A percentile compares a stretch with the other conserved stretches of the same genome.
Conservation (phyloP, 2,888 invertebrate genomes). For the Pollenia amentaria region DNA sequence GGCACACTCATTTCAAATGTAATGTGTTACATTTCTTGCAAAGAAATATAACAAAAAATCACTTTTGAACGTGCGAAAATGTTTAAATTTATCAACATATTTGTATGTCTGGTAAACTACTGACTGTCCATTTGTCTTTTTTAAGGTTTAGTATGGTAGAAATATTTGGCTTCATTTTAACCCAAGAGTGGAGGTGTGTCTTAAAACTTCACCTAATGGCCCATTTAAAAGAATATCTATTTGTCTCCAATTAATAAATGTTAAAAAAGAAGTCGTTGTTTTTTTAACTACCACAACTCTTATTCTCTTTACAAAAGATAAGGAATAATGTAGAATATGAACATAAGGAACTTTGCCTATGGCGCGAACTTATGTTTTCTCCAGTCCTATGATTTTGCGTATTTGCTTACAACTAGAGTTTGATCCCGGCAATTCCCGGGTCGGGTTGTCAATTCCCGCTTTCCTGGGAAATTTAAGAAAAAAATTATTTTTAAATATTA, state of each 20-base stretch:
- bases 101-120: constrained; percentile 14
- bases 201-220: constrained; percentile 47
- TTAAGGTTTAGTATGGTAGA: background rate
- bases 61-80: constrained; percentile 54
- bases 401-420: no score
- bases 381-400: no score
- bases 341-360: no score
- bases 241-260: constrained; percentile 19
- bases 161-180: background rate
- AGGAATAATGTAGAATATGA: no score
- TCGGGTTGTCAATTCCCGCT: no score
- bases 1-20: background rate
- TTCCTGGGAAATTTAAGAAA: no score
- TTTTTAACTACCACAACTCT: constrained; percentile 9
- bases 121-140: background rate
- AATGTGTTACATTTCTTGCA: background rate
- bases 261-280: constrained; percentile 29
- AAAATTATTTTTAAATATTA: no score
- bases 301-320: background rate
- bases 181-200: background rate
- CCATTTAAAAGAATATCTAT: constrained; percentile 45
- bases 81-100: constrained; percentile 35
- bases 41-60: background rate
- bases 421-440: no score
- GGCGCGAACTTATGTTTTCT: no score